These are phyloP conservation scores for Orbicella faveolata DNA, from an alignment of 64 coral and sea anemone species.

Conservation along the genomic window DNA sequence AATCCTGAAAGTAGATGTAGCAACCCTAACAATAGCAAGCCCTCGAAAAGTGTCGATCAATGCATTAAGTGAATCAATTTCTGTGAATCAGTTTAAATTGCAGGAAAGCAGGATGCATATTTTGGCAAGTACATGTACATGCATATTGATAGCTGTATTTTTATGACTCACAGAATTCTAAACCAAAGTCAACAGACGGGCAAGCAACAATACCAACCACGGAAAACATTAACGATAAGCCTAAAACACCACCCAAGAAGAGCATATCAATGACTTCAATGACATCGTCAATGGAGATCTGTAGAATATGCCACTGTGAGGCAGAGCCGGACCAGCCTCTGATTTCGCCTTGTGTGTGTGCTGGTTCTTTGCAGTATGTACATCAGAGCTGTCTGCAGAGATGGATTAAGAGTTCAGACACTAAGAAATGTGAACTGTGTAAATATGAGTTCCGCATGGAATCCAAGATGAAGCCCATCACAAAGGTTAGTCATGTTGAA, in stretches of 20 bases:
- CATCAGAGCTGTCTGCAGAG: conserved; percentile 95
- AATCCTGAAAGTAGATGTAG: too few species aligned
- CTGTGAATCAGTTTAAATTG: too few species aligned
- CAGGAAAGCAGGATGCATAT: too few species aligned
- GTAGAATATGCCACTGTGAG: conserved; percentile 98
- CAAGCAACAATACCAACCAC: conserved; percentile 34
- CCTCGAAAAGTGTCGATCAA: too few species aligned
- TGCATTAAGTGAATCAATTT: too few species aligned
- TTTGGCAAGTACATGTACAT: too few species aligned
- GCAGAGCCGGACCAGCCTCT: conserved; percentile 84
- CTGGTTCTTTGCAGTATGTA: conserved; percentile 89
- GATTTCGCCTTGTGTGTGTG: conserved; percentile 87
- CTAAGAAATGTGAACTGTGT: conserved; percentile 98
- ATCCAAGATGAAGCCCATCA: conserved; percentile 96
- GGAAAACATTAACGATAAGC: conserved; percentile 47
- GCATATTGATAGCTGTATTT: neutral
- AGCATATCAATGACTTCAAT: conserved; percentile 85
- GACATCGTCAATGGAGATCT: conserved; percentile 89
- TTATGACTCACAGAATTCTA: conserved; percentile 38
- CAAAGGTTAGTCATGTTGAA: conserved; percentile 67
- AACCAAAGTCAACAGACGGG: conserved; percentile 63
- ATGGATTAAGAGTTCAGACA: conserved; percentile 99
- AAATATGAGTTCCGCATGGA: conserved; percentile 99
- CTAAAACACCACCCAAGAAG: conserved; percentile 70
- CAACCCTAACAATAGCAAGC: too few species aligned